Conservation (phyloP, 2,113 vertebrate species). For the Myodes glareolus region DNA sequence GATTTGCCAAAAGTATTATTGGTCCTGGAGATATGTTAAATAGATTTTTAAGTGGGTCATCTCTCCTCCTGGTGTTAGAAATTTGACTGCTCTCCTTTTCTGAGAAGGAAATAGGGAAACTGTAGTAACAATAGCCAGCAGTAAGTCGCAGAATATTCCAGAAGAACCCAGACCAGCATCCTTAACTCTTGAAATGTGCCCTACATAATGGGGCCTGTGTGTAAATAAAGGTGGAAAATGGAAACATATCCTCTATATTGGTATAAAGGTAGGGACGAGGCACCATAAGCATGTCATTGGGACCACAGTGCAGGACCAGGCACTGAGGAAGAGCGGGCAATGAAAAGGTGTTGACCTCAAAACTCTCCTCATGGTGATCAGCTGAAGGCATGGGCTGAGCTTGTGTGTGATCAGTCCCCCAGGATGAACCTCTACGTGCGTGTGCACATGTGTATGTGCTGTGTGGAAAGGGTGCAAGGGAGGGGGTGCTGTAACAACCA, state of each 20-base stretch:
- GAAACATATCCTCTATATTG: background rate
- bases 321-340: background rate
- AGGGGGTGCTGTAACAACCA: rapidly evolving
- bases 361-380: background rate
- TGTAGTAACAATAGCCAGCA: background rate
- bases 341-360: background rate
- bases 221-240: background rate
- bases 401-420: background rate
- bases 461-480: background rate
- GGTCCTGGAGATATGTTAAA: background rate
- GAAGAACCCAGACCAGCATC: background rate
- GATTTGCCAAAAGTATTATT: background rate
- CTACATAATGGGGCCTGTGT: rapidly evolving
- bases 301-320: background rate
- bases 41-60: background rate
- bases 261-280: background rate
- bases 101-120: background rate
- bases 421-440: rapidly evolving
- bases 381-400: background rate
- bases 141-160: background rate
- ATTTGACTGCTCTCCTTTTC: background rate
- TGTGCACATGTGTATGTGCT: rapidly evolving
- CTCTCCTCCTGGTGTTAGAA: background rate
- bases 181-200: background rate
- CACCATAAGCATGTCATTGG: rapidly evolving